These are phyloP conservation scores for Pseudochaenichthys georgianus DNA, from an alignment of 2,797 vertebrate species.

Conservation along the genomic window DNA sequence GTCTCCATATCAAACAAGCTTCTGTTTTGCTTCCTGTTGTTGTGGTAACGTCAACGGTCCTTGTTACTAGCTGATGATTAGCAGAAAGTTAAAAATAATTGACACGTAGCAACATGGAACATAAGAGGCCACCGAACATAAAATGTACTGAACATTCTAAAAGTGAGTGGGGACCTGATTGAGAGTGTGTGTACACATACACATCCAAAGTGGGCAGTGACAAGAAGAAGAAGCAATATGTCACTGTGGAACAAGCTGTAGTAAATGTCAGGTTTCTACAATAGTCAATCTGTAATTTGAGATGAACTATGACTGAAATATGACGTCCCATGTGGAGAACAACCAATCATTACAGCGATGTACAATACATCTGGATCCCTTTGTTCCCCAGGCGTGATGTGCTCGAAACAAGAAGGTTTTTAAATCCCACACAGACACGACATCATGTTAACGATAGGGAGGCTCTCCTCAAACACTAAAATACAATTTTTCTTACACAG, in stretches of 20 bases:
- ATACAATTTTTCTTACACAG: not conserved
- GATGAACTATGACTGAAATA: conserved; percentile 26
- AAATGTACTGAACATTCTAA: not conserved
- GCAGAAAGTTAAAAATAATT: not conserved
- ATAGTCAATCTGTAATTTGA: too few species aligned
- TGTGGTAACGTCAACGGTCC: not conserved
- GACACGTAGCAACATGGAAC: not conserved
- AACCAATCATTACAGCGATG: not conserved
- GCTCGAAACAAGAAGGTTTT: conserved; percentile 21
- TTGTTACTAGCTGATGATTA: not conserved
- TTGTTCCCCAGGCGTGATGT: conserved; percentile 23
- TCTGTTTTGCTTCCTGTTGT: conserved; percentile 13
- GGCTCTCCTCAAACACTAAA: not conserved
- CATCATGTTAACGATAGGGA: conserved; percentile 16
- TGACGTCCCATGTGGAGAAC: not conserved
- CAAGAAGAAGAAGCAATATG: conserved; percentile 5
- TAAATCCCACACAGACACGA: conserved; percentile 28
- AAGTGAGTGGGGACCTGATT: not conserved
- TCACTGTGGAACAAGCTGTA: not conserved
- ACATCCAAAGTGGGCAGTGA: not conserved
- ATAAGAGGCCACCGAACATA: not conserved
- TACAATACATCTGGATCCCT: conserved; percentile 10
- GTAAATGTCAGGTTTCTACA: conserved; percentile 14
- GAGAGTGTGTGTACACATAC: not conserved
- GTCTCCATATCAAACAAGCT: not conserved